Conservation (phyloP, 2,888 invertebrate species). For the Rugalucina vietnamica region DNA sequence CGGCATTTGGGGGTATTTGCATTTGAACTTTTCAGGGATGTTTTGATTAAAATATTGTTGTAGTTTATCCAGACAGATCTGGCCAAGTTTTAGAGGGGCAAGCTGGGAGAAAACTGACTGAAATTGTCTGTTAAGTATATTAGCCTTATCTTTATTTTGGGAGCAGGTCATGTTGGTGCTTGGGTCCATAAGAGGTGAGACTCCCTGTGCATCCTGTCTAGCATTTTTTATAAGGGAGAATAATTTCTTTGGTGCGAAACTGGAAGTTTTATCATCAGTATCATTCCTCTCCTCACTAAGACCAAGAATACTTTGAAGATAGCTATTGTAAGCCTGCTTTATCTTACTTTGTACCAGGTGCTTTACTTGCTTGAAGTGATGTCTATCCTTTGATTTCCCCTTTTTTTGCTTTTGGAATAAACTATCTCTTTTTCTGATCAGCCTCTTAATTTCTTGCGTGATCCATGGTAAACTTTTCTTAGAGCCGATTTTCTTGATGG, state of each 20-base stretch:
- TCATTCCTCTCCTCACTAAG: background rate
- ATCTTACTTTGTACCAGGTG: background rate
- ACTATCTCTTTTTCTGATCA: background rate
- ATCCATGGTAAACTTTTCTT: constrained; percentile 4
- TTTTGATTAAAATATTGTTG: background rate
- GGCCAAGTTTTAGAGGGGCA: background rate
- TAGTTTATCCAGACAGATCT: background rate
- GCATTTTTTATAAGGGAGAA: background rate
- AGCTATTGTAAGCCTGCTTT: background rate
- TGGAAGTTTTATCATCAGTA: background rate
- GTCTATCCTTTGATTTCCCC: background rate
- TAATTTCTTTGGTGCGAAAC: background rate
- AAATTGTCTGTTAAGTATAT: background rate
- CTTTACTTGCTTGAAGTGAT: no score
- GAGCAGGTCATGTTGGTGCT: background rate
- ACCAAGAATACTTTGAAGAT: background rate
- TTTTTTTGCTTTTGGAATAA: background rate
- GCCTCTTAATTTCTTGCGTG: background rate
- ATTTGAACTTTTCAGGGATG: background rate
- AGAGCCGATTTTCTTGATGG: background rate
- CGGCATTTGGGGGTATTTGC: background rate
- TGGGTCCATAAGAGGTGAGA: background rate
- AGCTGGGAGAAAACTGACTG: background rate
- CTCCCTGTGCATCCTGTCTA: background rate
- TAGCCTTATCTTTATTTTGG: background rate